phyloP scores from a whole-genome alignment of 1,140 invertebrate genomes.

The Mactra quadrangularis region DNA sequence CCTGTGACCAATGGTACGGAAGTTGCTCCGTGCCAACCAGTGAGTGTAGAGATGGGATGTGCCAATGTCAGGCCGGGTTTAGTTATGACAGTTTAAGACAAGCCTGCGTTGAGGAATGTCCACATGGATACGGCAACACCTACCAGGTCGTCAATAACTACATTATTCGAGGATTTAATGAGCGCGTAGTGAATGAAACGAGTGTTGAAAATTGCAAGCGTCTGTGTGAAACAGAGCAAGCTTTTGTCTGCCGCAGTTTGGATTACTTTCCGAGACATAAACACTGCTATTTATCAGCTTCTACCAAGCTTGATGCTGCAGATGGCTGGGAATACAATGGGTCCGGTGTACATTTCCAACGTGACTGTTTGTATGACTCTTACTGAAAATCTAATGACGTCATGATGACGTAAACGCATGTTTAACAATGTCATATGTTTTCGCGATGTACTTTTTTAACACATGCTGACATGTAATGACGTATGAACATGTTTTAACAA shows the following conservation, averaged over 20 bases:
- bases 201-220: conserved; percentile 29
- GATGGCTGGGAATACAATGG: conserved; percentile 47
- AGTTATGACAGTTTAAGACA: conserved; percentile 39
- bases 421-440: too few relatives aligned
- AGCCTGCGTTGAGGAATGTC: conserved; percentile 18
- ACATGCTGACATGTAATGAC: too few relatives aligned
- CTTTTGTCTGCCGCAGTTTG: conserved; percentile 31
- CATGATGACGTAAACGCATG: too few relatives aligned
- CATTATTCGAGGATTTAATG: conserved; percentile 40
- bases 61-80: conserved; percentile 24
- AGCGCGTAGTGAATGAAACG: conserved; percentile 2
- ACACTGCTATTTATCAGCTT: conserved; percentile 32
- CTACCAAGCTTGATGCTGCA: conserved; percentile 5
- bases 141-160: conserved; percentile 40
- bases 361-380: conserved; percentile 15
- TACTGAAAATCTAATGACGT: too few relatives aligned
- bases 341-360: conserved; percentile 32
- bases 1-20: not conserved
- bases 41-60: conserved; percentile 47
- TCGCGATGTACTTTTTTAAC: too few relatives aligned
- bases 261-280: conserved; percentile 39
- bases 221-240: conserved; percentile 1
- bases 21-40: conserved; percentile 14
- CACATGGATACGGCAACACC: conserved; percentile 37
- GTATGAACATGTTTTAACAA: too few relatives aligned